Conservation (phyloP, 2,113 vertebrate species). For the Acanthisitta chloris region DNA sequence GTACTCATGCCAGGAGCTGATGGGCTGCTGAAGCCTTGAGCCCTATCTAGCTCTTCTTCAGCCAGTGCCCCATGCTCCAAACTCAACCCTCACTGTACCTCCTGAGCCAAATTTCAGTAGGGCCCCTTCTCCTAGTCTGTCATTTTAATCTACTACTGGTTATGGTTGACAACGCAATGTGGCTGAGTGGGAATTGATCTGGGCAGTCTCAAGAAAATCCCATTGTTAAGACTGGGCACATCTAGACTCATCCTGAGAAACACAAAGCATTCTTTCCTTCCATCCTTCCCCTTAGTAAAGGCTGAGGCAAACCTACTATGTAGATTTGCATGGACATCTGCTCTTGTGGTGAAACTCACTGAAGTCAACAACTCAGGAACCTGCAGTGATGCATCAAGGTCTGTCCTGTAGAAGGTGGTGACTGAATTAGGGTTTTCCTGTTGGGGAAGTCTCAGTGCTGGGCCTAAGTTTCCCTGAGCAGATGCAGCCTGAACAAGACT, state of each 20-base stretch:
- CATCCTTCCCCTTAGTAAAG: not conserved
- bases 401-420: rapidly evolving
- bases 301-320: not conserved
- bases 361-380: not conserved
- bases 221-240: not conserved
- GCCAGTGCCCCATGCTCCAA: not conserved
- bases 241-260: not conserved
- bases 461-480: not conserved
- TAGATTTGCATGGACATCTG: not conserved
- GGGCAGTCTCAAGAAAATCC: not conserved
- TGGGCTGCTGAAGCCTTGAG: not conserved
- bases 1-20: rapidly evolving
- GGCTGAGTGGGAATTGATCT: not conserved
- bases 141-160: not conserved
- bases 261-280: not conserved
- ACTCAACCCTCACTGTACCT: not conserved
- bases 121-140: not conserved
- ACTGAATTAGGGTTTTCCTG: not conserved
- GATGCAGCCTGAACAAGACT: not conserved
- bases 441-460: not conserved
- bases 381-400: not conserved
- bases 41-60: not conserved
- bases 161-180: rapidly evolving
- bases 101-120: not conserved
- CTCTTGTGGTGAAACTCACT: not conserved